Percentiles rank a stretch among this genome's conserved stretches.
Evolutionary conservation across 2,888 invertebrate genomes (phyloP).

Genomic region (Oxytorus armatus): DNA sequence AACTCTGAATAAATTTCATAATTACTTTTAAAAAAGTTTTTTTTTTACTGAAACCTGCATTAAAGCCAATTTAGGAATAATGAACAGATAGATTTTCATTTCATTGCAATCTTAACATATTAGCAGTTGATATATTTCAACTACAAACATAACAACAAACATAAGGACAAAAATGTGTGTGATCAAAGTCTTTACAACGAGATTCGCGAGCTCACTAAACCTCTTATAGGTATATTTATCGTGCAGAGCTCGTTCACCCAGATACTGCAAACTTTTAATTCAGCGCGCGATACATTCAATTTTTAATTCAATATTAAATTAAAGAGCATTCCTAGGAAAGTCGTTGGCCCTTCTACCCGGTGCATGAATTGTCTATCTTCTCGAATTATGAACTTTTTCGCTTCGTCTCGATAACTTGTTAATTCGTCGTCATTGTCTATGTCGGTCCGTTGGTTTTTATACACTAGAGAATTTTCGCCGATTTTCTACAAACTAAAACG

Average conservation of each 20-base stretch:
- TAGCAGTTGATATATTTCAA: too few relatives aligned
- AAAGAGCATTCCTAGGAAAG: neutral
- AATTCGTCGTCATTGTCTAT: conserved; percentile 19
- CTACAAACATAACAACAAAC: too few relatives aligned
- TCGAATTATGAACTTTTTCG: neutral
- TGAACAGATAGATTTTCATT: too few relatives aligned
- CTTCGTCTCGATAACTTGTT: conserved; percentile 33
- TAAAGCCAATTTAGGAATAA: too few relatives aligned
- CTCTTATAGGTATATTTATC: neutral
- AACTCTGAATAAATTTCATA: too few relatives aligned
- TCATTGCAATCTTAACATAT: too few relatives aligned
- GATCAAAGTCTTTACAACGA: too few relatives aligned
- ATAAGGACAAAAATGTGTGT: too few relatives aligned
- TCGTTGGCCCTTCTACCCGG: neutral
- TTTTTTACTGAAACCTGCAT: too few relatives aligned
- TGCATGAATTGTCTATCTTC: conserved; percentile 10
- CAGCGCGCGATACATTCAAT: conserved; percentile 11
- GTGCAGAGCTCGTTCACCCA: neutral
- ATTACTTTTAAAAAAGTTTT: too few relatives aligned
- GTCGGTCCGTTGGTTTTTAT: neutral
- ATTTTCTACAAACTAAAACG: conserved; percentile 54
- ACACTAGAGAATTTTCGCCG: conserved; percentile 12
- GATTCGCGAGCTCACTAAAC: too few relatives aligned
- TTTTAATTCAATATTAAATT: conserved; percentile 33
- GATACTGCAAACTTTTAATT: conserved; percentile 4